phyloP scores from a whole-genome alignment of 2,888 invertebrate species.

The Lithophane semibrunnea region DNA sequence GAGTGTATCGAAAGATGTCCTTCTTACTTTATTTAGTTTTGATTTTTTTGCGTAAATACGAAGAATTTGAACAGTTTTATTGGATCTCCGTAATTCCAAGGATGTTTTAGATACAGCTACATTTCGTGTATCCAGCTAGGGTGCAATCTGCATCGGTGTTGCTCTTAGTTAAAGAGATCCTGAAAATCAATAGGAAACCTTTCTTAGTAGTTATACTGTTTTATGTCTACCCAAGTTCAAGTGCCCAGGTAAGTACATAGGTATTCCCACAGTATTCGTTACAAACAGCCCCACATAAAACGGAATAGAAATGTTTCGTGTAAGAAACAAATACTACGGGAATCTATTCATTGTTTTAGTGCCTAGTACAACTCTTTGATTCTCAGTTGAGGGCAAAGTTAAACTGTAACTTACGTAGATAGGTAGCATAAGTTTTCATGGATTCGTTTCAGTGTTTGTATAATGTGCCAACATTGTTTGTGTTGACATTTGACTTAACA shows the following conservation, averaged over 20 bases:
- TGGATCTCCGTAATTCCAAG: not conserved
- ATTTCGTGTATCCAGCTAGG: not conserved
- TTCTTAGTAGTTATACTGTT: not conserved
- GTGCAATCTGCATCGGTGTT: too few species aligned
- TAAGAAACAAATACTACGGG: constrained; percentile 33
- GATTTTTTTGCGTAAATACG: not conserved
- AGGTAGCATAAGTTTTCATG: constrained; percentile 21
- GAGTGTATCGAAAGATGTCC: constrained; percentile 31
- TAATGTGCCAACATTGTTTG: constrained; percentile 25
- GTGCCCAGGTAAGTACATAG: not conserved
- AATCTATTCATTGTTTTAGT: constrained; percentile 38
- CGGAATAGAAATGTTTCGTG: constrained; percentile 24
- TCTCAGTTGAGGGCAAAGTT: constrained; percentile 40
- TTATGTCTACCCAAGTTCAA: not conserved
- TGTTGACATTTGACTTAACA: constrained; percentile 20
- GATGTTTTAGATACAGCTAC: not conserved
- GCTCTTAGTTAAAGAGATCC: not conserved
- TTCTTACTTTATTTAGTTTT: constrained; percentile 15
- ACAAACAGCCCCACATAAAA: constrained; percentile 28
- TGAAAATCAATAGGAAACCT: not conserved
- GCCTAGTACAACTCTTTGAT: constrained; percentile 28
- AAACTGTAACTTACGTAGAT: constrained; percentile 17
- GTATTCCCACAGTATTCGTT: not conserved
- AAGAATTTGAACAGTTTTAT: not conserved
- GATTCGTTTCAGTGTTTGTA: constrained; percentile 41